These are phyloP conservation scores for Achlya flavicornis DNA, from an alignment of 2,888 invertebrate genomes.

Conservation along the genomic window DNA sequence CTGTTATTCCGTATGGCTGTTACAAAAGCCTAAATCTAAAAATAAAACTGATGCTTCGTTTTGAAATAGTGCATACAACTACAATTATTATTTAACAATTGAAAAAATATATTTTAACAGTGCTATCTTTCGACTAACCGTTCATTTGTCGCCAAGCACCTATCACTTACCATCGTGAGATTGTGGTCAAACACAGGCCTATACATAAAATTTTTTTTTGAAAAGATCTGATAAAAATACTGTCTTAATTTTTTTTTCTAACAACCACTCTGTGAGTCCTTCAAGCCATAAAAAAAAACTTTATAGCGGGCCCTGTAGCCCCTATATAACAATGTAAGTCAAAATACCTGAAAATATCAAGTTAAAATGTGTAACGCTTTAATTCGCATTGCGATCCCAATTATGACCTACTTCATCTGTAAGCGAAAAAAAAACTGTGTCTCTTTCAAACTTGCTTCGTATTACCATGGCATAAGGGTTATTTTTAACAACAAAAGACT, in stretches of 20 bases:
- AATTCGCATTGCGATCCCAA: conserved; percentile 54
- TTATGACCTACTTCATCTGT: conserved; percentile 56
- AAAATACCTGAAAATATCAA: conserved; percentile 47
- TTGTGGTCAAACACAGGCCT: no score
- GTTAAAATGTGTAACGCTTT: conserved; percentile 58
- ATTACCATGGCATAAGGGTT: conserved; percentile 24
- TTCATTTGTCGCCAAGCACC: no score
- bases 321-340: conserved; percentile 42
- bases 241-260: neutral
- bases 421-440: conserved; percentile 22
- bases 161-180: no score
- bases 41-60: no score
- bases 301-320: neutral
- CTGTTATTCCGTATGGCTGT: no score
- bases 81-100: no score
- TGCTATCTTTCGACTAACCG: no score
- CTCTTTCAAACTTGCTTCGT: conserved; percentile 17
- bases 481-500: conserved; percentile 19
- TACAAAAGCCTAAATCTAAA: no score
- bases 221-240: no score
- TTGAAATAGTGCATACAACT: no score
- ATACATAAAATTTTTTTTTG: no score
- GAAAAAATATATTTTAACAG: no score
- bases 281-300: neutral
- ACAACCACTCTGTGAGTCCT: neutral